Conservation (phyloP, 2,888 invertebrate genomes). For the Drosophila mulleri region DNA sequence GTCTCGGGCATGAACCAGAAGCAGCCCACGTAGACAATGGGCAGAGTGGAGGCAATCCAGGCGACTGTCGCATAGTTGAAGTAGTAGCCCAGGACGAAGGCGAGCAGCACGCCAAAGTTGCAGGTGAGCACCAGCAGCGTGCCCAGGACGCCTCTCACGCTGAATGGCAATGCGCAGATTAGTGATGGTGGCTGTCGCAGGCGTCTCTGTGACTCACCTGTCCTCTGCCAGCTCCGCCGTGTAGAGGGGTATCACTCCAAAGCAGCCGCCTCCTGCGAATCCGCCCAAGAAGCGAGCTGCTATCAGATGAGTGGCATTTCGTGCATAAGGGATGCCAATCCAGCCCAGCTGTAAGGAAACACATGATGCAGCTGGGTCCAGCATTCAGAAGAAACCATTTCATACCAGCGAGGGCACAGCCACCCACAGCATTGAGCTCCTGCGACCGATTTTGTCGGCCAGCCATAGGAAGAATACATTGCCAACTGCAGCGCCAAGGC, state of each 20-base stretch:
- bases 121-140: slow-evolving; percentile 81
- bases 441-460: slow-evolving; percentile 81
- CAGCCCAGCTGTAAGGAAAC: no score
- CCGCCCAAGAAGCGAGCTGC: no score
- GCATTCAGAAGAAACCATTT: no score
- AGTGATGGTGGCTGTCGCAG: slow-evolving; percentile 34
- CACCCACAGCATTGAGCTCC: slow-evolving; percentile 68
- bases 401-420: slow-evolving; percentile 64
- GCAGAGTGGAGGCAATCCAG: slow-evolving; percentile 66
- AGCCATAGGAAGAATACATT: slow-evolving; percentile 82
- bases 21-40: slow-evolving; percentile 72
- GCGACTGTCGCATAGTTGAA: slow-evolving; percentile 74
- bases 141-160: slow-evolving; percentile 83
- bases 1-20: slow-evolving; percentile 83
- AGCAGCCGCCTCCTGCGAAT: no score
- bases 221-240: no score
- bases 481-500: slow-evolving; percentile 82
- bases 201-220: no score
- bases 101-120: slow-evolving; percentile 81
- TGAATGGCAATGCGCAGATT: slow-evolving; percentile 27
- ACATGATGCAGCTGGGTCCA: no score
- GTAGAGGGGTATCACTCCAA: no score
- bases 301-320: no score
- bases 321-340: no score
- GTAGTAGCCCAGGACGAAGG: slow-evolving; percentile 80